phyloP scores from a whole-genome alignment of 2,113 vertebrate genomes.

The Macrotus californicus region DNA sequence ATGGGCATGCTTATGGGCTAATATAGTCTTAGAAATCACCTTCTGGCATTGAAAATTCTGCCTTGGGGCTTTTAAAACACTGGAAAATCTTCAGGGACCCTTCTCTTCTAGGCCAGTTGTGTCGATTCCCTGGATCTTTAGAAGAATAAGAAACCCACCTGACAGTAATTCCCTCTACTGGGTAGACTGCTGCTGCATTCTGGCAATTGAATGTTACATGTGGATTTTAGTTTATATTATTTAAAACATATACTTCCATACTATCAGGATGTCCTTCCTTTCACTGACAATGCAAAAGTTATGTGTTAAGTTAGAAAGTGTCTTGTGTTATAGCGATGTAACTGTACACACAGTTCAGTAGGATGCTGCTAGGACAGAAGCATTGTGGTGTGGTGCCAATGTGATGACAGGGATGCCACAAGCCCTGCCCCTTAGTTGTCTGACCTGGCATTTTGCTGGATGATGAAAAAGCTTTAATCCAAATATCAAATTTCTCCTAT shows the following conservation, averaged over 20 bases:
- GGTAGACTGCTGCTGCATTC: not conserved
- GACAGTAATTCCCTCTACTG: constrained; percentile 68
- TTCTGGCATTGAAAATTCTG: constrained; percentile 75
- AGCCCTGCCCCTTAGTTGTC: not conserved
- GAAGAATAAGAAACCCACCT: constrained; percentile 66
- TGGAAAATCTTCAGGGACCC: constrained; percentile 71
- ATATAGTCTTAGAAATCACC: constrained; percentile 72
- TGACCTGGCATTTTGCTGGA: not conserved
- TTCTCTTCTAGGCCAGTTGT: constrained; percentile 66
- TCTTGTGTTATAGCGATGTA: not conserved
- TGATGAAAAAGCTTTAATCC: not conserved
- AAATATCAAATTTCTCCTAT: not conserved
- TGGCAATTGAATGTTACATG: constrained; percentile 54
- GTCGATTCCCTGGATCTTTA: constrained; percentile 68
- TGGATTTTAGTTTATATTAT: constrained; percentile 61
- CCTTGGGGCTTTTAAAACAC: constrained; percentile 72
- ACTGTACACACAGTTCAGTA: not conserved
- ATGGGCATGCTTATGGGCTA: constrained; percentile 73
- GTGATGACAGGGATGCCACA: rapidly evolving
- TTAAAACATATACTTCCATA: constrained; percentile 49
- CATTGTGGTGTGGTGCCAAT: not conserved
- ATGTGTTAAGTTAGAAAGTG: constrained; percentile 30
- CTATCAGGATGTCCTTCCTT: constrained; percentile 17
- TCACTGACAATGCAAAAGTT: constrained; percentile 25
- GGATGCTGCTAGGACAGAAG: not conserved